Evolutionary conservation across 2,888 invertebrate species (phyloP).

Genomic region (Elysia crispata): DNA sequence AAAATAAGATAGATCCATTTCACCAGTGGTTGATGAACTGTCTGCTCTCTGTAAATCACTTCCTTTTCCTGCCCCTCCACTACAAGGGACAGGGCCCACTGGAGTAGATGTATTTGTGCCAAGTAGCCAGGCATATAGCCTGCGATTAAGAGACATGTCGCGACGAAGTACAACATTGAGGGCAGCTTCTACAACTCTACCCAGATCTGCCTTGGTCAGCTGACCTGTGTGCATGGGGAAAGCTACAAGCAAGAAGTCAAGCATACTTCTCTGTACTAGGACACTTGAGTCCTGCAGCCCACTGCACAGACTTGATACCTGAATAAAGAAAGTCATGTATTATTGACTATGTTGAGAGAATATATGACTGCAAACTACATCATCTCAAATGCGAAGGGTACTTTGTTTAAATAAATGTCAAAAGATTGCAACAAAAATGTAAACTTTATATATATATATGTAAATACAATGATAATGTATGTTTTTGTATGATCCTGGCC

Average conservation of each 20-base stretch:
- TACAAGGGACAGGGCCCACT: constrained; percentile 17
- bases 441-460: no score
- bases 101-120: constrained; percentile 81
- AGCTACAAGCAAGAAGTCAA: constrained; percentile 89
- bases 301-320: constrained; percentile 87
- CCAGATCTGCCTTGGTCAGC: constrained; percentile 82
- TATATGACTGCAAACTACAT: no score
- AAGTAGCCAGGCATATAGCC: constrained; percentile 90
- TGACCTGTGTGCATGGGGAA: constrained; percentile 91
- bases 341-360: no score
- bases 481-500: no score
- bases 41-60: constrained; percentile 50
- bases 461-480: no score
- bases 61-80: constrained; percentile 47
- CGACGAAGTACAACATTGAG: constrained; percentile 85
- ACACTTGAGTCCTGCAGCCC: constrained; percentile 88
- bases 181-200: constrained; percentile 85
- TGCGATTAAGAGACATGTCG: constrained; percentile 92
- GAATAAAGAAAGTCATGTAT: constrained; percentile 46
- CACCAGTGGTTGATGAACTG: constrained; percentile 59
- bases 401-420: no score
- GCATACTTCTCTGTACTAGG: constrained; percentile 89
- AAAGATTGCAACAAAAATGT: no score
- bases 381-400: no score
- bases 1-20: constrained; percentile 80